Evolutionary conservation across 2,113 vertebrate genomes (phyloP), one percentile per base, ranked within the genome.

Genomic region (Eudyptes chrysolophus): DNA sequence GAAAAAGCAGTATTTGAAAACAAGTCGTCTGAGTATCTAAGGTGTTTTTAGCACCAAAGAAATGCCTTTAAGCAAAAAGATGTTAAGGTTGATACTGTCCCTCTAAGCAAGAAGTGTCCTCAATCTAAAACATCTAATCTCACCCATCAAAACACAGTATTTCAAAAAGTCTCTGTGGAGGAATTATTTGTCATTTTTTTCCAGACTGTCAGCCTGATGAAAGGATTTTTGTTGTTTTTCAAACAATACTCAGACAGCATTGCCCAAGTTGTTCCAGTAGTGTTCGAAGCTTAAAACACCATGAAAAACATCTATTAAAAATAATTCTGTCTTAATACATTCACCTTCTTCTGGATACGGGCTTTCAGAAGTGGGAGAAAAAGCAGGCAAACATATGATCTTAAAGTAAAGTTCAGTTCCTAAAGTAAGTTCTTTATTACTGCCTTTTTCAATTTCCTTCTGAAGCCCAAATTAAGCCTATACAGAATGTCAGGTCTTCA

Each of bases 81-180:
- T 92, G 76, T 19, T 96, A 64, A 97, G 61, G n/a, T 87, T 97
- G 80, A 90, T 76, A 90, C 13, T 90, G 94, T 97, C 94, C 94
- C 96, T 97, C 89, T 84, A 95, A 96, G 96, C 96, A 96, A 95
- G 68, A 96, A 74, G 18, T 78, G 84, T 93, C 78, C 96, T 96
- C 58, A 88, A 89, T 96, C 87, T 93, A 81, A 95, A 94, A 54
- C 12, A 94, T 86, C 80, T 91, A 79, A 74, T 88, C 62, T 92
- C 69, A 95, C 49, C 81, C 80, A 89, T 97, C 96, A 97, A 91
- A 89, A 80, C 82, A 75, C 5, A 90, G 72, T 78, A 92, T 87
- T 89, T 91, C 72, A 96, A 92, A 90, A 92, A 85, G 49, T 83
- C 38, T 71, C 19, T 44, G 27, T 51, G 54, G 44, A 83, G 34